A percentile compares a stretch with the other conserved stretches of the same genome.
These are phyloP conservation scores for Caracal caracal DNA, from an alignment of 2,113 vertebrate species.

Conservation along the genomic window DNA sequence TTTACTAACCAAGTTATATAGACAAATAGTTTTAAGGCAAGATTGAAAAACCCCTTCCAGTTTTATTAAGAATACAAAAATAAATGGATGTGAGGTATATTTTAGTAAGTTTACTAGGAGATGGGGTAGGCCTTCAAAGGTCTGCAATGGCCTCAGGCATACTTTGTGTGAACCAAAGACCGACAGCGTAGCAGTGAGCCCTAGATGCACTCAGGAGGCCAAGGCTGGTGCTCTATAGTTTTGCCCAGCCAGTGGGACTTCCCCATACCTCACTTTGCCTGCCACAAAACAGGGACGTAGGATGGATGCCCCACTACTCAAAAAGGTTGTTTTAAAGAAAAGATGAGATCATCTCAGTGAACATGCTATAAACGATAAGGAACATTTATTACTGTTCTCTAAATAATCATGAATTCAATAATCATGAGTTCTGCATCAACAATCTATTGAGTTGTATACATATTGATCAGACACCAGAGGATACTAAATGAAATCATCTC, in stretches of 20 bases:
- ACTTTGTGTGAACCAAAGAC: neutral
- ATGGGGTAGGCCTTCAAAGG: neutral
- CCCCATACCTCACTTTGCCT: neutral
- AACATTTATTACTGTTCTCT: neutral
- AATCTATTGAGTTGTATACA: neutral
- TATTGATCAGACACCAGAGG: neutral
- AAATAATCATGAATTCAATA: neutral
- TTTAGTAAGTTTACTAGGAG: neutral
- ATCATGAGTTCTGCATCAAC: neutral
- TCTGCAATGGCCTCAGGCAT: neutral
- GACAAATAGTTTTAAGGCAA: neutral
- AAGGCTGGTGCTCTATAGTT: neutral
- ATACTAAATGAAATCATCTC: neutral
- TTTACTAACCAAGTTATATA: neutral
- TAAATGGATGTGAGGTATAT: neutral
- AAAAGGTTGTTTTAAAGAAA: neutral
- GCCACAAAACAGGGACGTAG: neutral
- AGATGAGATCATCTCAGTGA: neutral
- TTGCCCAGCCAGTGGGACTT: neutral
- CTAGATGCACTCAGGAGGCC: neutral
- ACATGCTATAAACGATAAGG: neutral
- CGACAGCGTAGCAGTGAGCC: rapidly evolving
- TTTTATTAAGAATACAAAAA: neutral
- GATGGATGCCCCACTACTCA: neutral
- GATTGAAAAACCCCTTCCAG: neutral